Percentiles rank a stretch among this genome's conserved stretches.
Evolutionary conservation across 2,888 invertebrate species (phyloP).

Genomic region (Tiliacea aurago): DNA sequence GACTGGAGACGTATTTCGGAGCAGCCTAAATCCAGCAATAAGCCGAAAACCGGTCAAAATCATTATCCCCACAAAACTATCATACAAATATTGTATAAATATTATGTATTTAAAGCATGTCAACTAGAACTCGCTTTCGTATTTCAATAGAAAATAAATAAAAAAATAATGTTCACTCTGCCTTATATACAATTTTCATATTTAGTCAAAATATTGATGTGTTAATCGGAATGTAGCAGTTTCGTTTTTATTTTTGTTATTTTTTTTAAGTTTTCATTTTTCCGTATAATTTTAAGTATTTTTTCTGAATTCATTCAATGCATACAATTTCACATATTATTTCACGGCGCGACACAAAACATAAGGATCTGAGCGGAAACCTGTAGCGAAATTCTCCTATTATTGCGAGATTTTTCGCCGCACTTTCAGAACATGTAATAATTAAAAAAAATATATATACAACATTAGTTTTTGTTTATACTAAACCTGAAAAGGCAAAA

Average conservation of each 20-base stretch:
- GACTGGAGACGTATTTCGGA: neutral
- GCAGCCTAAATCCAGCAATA: neutral
- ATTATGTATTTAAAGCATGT: conserved; percentile 67
- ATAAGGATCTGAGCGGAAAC: neutral
- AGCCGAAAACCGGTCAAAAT: neutral
- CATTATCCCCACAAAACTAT: conserved; percentile 41
- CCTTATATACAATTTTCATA: conserved; percentile 67
- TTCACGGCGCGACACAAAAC: neutral
- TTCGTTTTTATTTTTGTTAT: conserved; percentile 57
- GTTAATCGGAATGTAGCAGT: conserved; percentile 41
- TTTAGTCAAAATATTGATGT: conserved; percentile 84
- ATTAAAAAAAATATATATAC: too few relatives aligned
- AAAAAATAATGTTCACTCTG: conserved; percentile 40
- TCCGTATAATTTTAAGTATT: conserved; percentile 30
- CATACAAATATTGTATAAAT: conserved; percentile 66
- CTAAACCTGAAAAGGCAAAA: too few relatives aligned
- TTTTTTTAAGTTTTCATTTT: conserved; percentile 30
- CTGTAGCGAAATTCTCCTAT: too few relatives aligned
- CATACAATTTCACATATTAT: neutral
- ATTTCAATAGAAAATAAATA: conserved; percentile 48
- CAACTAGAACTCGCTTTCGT: conserved; percentile 60
- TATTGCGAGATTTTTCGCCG: too few relatives aligned
- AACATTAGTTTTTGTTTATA: too few relatives aligned
- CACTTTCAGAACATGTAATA: too few relatives aligned
- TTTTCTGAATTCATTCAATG: conserved; percentile 7